Evolutionary conservation across 2,888 invertebrate species (phyloP).

Genomic region (Cabera pusaria): DNA sequence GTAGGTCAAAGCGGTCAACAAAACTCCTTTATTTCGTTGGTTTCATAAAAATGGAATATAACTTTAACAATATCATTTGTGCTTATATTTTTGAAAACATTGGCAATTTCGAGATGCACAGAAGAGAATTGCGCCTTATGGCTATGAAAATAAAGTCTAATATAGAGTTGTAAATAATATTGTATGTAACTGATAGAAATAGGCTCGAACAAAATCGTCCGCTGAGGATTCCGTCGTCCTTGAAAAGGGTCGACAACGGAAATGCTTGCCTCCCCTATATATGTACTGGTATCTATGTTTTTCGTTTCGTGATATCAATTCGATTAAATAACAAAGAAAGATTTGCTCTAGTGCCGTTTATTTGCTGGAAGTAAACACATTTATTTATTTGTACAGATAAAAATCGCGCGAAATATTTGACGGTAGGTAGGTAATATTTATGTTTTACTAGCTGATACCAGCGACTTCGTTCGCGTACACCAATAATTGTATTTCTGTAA

Average conservation of each 20-base stretch:
- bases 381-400: no score
- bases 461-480: no score
- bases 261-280: constrained; percentile 41
- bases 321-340: constrained; percentile 34
- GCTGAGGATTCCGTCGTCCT: constrained; percentile 44
- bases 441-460: no score
- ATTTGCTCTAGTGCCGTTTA: constrained; percentile 24
- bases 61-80: constrained; percentile 38
- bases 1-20: constrained; percentile 36
- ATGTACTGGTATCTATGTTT: constrained; percentile 34
- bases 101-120: constrained; percentile 20
- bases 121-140: constrained; percentile 20
- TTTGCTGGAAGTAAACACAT: constrained; percentile 16
- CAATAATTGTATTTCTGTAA: no score
- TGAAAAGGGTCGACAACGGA: constrained; percentile 51
- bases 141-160: not conserved
- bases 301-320: constrained; percentile 34
- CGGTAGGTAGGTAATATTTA: no score
- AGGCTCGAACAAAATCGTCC: constrained; percentile 36
- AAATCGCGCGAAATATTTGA: no score
- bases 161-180: constrained; percentile 6
- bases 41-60: constrained; percentile 38
- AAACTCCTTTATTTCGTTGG: constrained; percentile 32
- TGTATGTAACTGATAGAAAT: constrained; percentile 31
- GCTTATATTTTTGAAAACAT: constrained; percentile 34